A percentile compares a stretch with the other conserved stretches of the same genome.
Evolutionary conservation across 2,113 vertebrate genomes (phyloP).

Genomic region (Tursiops truncatus): DNA sequence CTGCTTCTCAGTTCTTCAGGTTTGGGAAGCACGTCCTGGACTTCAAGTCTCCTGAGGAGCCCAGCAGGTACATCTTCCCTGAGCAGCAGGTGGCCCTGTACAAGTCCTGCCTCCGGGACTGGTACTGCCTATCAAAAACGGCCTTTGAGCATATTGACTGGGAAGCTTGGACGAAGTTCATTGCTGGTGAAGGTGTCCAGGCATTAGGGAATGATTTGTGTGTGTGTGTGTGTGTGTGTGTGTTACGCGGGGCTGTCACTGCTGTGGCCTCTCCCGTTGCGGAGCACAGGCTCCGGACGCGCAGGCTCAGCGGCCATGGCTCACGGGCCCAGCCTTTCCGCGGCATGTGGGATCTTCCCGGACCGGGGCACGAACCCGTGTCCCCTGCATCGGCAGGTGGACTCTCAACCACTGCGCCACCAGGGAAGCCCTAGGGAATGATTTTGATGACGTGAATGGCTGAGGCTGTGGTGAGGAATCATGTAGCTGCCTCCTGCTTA

Average conservation of each 20-base stretch:
- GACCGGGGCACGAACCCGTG: too few species aligned
- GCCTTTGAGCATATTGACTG: slow-evolving; percentile 92
- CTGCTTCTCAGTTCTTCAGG: slow-evolving; percentile 92
- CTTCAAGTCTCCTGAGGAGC: slow-evolving; percentile 92
- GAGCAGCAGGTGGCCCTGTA: slow-evolving; percentile 90
- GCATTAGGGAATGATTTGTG: slow-evolving; percentile 89
- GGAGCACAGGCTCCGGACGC: too few species aligned
- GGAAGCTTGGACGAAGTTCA: slow-evolving; percentile 91
- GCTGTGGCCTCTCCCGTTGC: too few species aligned
- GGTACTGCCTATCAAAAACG: slow-evolving; percentile 79
- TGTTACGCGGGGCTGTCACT: too few species aligned
- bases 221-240: too few species aligned
- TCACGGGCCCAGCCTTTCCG: too few species aligned
- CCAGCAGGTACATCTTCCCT: slow-evolving; percentile 88
- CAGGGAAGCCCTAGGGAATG: slow-evolving; percentile 82
- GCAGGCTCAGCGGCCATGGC: too few species aligned
- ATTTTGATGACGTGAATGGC: slow-evolving; percentile 89
- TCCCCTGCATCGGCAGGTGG: too few species aligned
- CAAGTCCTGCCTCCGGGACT: slow-evolving; percentile 89
- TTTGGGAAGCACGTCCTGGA: slow-evolving; percentile 91
- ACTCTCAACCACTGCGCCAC: too few species aligned
- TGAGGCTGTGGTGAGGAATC: slow-evolving; percentile 88
- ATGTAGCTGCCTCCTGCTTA: slow-evolving; percentile 91
- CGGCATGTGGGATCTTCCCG: too few species aligned
- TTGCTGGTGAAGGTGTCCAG: slow-evolving; percentile 85